A percentile compares a stretch with the other conserved stretches of the same genome.
These are phyloP conservation scores for Drosophila hamatofila DNA, from an alignment of 2,888 invertebrate genomes.

Conservation along the genomic window DNA sequence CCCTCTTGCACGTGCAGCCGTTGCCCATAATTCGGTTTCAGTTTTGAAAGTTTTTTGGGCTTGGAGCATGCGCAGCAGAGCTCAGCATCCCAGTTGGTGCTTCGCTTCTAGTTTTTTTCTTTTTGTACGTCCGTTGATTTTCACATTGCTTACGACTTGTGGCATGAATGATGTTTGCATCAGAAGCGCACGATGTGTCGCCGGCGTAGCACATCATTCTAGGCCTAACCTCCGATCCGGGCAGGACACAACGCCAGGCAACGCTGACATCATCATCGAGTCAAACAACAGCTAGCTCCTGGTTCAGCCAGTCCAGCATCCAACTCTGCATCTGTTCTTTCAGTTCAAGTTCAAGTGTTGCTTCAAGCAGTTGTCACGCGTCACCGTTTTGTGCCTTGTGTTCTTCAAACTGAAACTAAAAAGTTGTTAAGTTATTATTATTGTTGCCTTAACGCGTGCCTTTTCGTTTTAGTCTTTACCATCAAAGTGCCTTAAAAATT, in stretches of 20 bases:
- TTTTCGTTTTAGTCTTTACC: constrained; percentile 48
- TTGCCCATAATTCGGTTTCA: constrained; percentile 41
- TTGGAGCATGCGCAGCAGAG: constrained; percentile 78
- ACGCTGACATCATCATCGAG: constrained; percentile 54
- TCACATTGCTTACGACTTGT: constrained; percentile 76
- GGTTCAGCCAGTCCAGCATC: constrained; percentile 2
- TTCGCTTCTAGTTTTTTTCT: too few species aligned
- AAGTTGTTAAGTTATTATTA: constrained; percentile 64
- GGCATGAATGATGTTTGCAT: constrained; percentile 80
- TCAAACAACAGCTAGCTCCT: constrained; percentile 23
- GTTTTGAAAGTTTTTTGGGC: constrained; percentile 2
- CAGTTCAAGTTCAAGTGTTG: constrained; percentile 40
- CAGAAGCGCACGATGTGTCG: constrained; percentile 85
- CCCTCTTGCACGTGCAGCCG: constrained; percentile 39
- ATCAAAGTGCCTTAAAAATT: constrained; percentile 59
- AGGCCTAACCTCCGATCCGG: constrained; percentile 86
- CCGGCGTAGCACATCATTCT: constrained; percentile 85
- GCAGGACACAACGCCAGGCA: constrained; percentile 81
- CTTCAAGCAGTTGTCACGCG: constrained; percentile 41
- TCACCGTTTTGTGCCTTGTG: constrained; percentile 69
- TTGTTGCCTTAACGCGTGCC: constrained; percentile 40
- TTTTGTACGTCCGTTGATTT: constrained; percentile 62
- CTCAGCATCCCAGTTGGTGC: constrained; percentile 25
- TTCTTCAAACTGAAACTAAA: constrained; percentile 24
- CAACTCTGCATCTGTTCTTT: constrained; percentile 6